Evolutionary conservation across 92 coral and sea anemone species (phyloP).

Genomic region (Porites divaricata): DNA sequence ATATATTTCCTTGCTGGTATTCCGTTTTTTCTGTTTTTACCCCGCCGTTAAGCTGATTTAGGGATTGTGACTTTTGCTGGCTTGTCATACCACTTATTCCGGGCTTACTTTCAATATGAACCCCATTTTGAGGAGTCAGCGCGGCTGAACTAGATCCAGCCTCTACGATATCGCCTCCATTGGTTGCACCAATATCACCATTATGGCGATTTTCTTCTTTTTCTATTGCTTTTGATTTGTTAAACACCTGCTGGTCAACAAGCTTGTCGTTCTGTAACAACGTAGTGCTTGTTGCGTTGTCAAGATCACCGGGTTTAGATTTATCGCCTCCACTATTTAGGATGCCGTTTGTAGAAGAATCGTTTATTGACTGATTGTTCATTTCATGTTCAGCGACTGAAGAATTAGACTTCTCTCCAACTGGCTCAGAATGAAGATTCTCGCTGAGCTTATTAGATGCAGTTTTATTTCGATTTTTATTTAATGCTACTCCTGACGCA

Average conservation of each 20-base stretch:
- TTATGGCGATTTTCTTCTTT: background rate
- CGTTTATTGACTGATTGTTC: background rate
- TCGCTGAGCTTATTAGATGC: background rate
- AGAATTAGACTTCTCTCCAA: background rate
- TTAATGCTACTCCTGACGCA: conserved; percentile 38
- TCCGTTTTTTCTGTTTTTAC: background rate
- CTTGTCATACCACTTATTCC: background rate
- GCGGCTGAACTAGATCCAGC: background rate
- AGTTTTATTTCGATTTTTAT: conserved; percentile 6
- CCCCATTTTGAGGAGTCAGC: background rate
- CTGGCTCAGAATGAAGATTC: background rate
- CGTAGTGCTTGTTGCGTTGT: background rate
- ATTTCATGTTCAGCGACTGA: background rate
- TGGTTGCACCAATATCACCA: background rate
- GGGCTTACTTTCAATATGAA: background rate
- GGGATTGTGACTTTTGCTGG: background rate
- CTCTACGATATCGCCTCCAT: background rate
- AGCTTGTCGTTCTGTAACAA: background rate
- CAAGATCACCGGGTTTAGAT: background rate
- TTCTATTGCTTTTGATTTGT: background rate
- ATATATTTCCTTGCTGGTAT: background rate
- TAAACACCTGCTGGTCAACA: background rate
- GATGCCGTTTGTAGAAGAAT: background rate
- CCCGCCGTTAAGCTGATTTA: background rate
- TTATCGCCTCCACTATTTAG: background rate